Evolutionary conservation across 2,113 vertebrate species (phyloP).

Genomic region (human): GRCh38 chr4:85582001-85582500

Average conservation of each 20-base stretch:
- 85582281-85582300: not conserved
- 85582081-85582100: not conserved
- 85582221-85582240: not conserved
- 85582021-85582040: not conserved
- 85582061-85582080: not conserved
- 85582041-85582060: not conserved
- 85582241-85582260: not conserved
- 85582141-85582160: not conserved
- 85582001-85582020: not conserved
- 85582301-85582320: not conserved
- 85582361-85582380: not conserved
- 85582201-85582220: not conserved
- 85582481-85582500: conserved; percentile 12
- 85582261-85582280: not conserved
- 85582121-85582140: conserved; percentile 7
- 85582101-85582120: not conserved
- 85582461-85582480: not conserved
- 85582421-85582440: not conserved
- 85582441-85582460: not conserved
- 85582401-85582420: not conserved
- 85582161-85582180: not conserved
- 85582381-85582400: not conserved
- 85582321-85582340: not conserved
- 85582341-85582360: not conserved
- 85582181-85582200: not conserved